Base-by-base conservation (phyloP, 2,888 invertebrate species). In the Sminthurinus aureus region DNA sequence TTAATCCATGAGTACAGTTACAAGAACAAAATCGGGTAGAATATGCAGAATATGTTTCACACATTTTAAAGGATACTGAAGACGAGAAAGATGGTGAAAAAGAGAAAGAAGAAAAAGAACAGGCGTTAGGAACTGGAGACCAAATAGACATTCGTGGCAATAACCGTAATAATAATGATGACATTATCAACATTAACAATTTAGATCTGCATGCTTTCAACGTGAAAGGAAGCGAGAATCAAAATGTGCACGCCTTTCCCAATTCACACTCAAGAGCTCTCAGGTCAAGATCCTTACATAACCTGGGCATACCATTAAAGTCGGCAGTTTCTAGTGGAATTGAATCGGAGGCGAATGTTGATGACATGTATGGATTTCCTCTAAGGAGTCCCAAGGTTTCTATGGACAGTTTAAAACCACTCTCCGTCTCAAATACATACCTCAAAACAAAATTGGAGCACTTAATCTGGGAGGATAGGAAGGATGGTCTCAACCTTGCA, bases 21-120 rank as follows among this genome's bases (percentile, higher is more conserved):
- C 74, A 81, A 2, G 18, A 38, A 38, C 64, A 81, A 74, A 66
- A 81, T 74, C 74, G 74, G 50, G 64, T 18, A 58, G 58, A 58
- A 38, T 38, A 38, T 38, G 38, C 38, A 38, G 38, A 38, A 38
- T 38, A 38, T 38, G 18, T 13, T 15, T 58, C 18, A 13, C 18
- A 15, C 58, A 58, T 58, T 13, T 18, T 58, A 13, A 58, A 58
- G 13, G 58, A 38, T 6, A 38, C 38, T 38, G 38, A 38, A 38
- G 38, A 6, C 38, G 38, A 38, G 1, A 6, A 6, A 4, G 38
- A 38, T 38, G 38, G 38, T 38, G 38, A 38, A 38, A 38, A 38
- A 6, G 38, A 38, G 38, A 38, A 38, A 38, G 38, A 38, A 38
- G 38, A 38, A 38, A 38, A 38, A 38, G 38, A 38, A 38, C 38